Evolutionary conservation across 1,140 invertebrate species (phyloP).

Genomic region (Zaprionus ghesquierei): DNA sequence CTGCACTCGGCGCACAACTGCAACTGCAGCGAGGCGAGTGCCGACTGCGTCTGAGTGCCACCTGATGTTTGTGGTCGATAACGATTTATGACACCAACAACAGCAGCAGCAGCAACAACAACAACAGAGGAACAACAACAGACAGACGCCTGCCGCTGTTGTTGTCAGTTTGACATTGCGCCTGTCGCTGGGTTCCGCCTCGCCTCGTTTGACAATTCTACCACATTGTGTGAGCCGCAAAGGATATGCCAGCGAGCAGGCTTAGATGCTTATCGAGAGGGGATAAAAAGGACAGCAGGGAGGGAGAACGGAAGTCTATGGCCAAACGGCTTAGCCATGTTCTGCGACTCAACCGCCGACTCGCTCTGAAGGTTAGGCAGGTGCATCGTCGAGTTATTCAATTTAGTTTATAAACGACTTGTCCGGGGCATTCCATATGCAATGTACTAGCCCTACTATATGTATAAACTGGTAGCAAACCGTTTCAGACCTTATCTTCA

Average conservation of each 20-base stretch:
- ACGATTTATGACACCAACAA: slow-evolving; percentile 79
- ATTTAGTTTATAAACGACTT: slow-evolving; percentile 31
- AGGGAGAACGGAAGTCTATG: slow-evolving; percentile 62
- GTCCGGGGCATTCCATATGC: slow-evolving; percentile 21
- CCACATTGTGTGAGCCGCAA: slow-evolving; percentile 39
- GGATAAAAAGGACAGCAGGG: not conserved
- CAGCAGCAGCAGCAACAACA: slow-evolving; percentile 44
- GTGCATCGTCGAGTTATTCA: slow-evolving; percentile 34
- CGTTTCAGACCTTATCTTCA: slow-evolving; percentile 54
- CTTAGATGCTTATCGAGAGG: slow-evolving; percentile 66
- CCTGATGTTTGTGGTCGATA: slow-evolving; percentile 82
- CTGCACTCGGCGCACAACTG: slow-evolving; percentile 21
- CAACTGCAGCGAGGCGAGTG: slow-evolving; percentile 8
- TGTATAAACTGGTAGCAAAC: slow-evolving; percentile 27
- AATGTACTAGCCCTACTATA: not conserved
- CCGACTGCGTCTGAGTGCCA: slow-evolving; percentile 70
- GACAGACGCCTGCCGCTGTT: slow-evolving; percentile 45
- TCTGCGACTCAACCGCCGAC: not conserved
- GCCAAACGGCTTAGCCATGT: slow-evolving; percentile 32
- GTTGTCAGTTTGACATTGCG: slow-evolving; percentile 64
- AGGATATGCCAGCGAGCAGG: slow-evolving; percentile 49
- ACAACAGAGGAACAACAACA: slow-evolving; percentile 9
- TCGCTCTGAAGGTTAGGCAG: slow-evolving; percentile 34
- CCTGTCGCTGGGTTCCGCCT: slow-evolving; percentile 43
- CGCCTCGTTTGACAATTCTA: slow-evolving; percentile 40